These are phyloP conservation scores for Caenorhabditis sp. DNA, from an alignment of 2,888 invertebrate genomes.

Conservation along the genomic window DNA sequence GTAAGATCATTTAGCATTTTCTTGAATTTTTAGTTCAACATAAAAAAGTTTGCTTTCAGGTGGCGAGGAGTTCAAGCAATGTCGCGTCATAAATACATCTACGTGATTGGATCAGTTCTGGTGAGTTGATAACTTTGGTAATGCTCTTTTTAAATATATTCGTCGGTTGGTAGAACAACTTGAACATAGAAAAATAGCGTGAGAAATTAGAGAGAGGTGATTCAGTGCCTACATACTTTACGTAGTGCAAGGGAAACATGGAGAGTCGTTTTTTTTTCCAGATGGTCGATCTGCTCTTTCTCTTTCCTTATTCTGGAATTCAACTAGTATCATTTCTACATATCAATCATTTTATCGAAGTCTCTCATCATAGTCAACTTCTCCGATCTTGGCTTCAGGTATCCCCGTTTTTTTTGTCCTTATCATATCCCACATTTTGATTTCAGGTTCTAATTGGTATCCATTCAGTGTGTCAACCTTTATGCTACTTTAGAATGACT, in stretches of 20 bases:
- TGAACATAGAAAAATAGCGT: no score
- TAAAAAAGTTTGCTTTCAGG: constrained; percentile 16
- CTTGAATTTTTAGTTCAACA: no score
- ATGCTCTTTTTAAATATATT: no score
- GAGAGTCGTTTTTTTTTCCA: constrained; percentile 8
- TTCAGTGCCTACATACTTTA: no score
- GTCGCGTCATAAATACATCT: constrained; percentile 70
- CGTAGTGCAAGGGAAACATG: no score
- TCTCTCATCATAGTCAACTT: constrained; percentile 52
- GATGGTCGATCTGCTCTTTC: constrained; percentile 69
- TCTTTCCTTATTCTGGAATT: constrained; percentile 68
- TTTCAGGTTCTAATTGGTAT: constrained; percentile 69
- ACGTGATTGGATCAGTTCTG: constrained; percentile 70
- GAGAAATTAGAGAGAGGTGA: no score
- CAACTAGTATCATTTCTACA: constrained; percentile 66
- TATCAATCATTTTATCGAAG: constrained; percentile 62
- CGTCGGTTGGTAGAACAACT: no score
- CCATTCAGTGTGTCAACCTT: constrained; percentile 70
- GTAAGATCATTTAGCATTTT: constrained; percentile 11
- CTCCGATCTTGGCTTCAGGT: constrained; percentile 67
- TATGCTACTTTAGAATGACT: constrained; percentile 70
- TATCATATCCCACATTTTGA: constrained; percentile 67
- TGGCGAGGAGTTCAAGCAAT: constrained; percentile 54
- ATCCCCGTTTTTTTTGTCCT: no score
- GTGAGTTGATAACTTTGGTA: neutral